These are phyloP conservation scores for Harpagoxenus sublaevis DNA, from an alignment of 2,888 invertebrate species.

Conservation along the genomic window DNA sequence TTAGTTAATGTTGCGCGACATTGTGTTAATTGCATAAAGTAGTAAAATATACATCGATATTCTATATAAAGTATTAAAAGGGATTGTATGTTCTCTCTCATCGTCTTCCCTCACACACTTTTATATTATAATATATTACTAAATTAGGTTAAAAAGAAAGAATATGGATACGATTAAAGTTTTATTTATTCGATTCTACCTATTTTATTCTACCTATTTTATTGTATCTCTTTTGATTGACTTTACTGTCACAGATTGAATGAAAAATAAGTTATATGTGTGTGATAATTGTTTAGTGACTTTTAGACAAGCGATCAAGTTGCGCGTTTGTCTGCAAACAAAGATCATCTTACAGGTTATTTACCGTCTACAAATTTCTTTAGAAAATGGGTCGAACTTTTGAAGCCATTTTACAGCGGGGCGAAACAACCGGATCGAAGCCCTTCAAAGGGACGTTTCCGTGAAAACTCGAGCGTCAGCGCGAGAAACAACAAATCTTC, in stretches of 20 bases:
- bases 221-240: neutral
- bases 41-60: neutral
- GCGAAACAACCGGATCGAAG: slow-evolving; percentile 52
- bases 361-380: slow-evolving; percentile 52
- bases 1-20: neutral
- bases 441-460: slow-evolving; percentile 67
- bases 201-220: neutral
- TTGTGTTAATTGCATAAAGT: neutral
- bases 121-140: neutral
- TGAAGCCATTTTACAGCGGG: slow-evolving; percentile 44
- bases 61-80: neutral
- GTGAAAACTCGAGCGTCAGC: slow-evolving; percentile 63
- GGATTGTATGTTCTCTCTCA: neutral
- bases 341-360: neutral
- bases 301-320: neutral
- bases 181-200: neutral
- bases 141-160: neutral
- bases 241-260: neutral
- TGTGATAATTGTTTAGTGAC: neutral
- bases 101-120: too few species aligned
- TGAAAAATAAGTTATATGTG: neutral
- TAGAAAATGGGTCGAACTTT: slow-evolving; percentile 62
- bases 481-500: slow-evolving; percentile 75
- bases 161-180: neutral
- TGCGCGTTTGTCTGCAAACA: neutral